Evolutionary conservation across 2,113 vertebrate species (phyloP), one percentile per base, ranked within the genome.

Genomic region (Megaptera novaeangliae): DNA sequence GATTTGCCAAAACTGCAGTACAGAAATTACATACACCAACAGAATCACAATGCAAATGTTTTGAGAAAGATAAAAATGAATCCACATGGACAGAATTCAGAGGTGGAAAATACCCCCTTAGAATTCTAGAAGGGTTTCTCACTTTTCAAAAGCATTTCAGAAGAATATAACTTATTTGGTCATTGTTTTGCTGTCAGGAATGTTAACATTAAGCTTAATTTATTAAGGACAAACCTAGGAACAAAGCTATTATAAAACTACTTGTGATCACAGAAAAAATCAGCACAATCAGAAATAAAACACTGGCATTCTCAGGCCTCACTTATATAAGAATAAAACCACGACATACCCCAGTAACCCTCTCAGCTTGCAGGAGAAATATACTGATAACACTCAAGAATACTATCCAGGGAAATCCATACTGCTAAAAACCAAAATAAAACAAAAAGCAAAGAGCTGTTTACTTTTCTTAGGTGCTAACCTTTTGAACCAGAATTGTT

Each of bases 211-310:
- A 84, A 92, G 12, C 23, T 90, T 96, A 81, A 86, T 82, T 84
- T 89, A 95, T 34, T 61, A 66, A 83, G 25, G 36, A 27, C 23
- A 96, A 96, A 63, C 64, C 63, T 77, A 64, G 39, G 52, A 92
- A 88, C 15, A 81, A 91, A 91, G 34, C 41, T 91, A 13, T 69
- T 66, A 71, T 44, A 68, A 94, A 92, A 95, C 55, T 74, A 95
- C 25, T 44, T 57, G 44, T 13, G 36, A 80, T 80, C 81, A 88
- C 83, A 94, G 8, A n/a, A 77, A 94, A 68, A 72, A 86, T 59
- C 44, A 89, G 49, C 29, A 46, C 8, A 59, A 29, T 63, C 18
- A 83, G 78, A 94, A 57, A 78, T 55, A 72, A 89, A 74, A 81
- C 21, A 63, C 8, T 12, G 8, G 25, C 8, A 25, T 55, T 82